These are phyloP conservation scores for Laodelphax striatellus DNA, from an alignment of 1,140 invertebrate genomes.

Conservation along the genomic window DNA sequence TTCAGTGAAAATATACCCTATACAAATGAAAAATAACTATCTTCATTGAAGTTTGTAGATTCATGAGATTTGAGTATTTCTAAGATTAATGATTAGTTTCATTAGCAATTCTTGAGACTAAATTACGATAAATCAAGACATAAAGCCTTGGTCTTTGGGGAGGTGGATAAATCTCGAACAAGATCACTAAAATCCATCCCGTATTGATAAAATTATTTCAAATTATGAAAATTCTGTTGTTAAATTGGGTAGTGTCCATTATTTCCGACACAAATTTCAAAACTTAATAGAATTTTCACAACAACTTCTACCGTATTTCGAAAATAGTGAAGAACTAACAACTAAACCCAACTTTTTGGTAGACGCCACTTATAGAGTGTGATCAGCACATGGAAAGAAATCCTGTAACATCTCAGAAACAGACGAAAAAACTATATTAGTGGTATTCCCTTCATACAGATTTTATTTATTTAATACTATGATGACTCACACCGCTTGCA, in stretches of 20 bases:
- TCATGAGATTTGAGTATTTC: too few species aligned
- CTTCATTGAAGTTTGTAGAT: too few species aligned
- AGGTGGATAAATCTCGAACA: background rate
- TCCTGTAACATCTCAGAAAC: slow-evolving; percentile 25
- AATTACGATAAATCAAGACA: slow-evolving; percentile 9
- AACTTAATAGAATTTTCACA: background rate
- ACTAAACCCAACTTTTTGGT: background rate
- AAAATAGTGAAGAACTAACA: background rate
- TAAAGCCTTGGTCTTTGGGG: background rate
- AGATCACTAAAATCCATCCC: background rate
- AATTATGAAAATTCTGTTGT: too few species aligned
- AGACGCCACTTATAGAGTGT: background rate
- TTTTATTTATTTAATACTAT: background rate
- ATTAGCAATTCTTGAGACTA: background rate
- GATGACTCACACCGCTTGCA: background rate
- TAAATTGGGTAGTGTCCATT: too few species aligned
- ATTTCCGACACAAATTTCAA: too few species aligned
- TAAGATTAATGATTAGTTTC: too few species aligned
- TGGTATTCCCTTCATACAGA: slow-evolving; percentile 9
- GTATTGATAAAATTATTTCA: too few species aligned
- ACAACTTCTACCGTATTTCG: slow-evolving; percentile 5
- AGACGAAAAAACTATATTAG: slow-evolving; percentile 19
- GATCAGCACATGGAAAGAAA: background rate
- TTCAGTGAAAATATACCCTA: too few species aligned
- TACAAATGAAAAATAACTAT: too few species aligned